Conservation (phyloP, 2,113 vertebrate genomes). For the Eira barbara region DNA sequence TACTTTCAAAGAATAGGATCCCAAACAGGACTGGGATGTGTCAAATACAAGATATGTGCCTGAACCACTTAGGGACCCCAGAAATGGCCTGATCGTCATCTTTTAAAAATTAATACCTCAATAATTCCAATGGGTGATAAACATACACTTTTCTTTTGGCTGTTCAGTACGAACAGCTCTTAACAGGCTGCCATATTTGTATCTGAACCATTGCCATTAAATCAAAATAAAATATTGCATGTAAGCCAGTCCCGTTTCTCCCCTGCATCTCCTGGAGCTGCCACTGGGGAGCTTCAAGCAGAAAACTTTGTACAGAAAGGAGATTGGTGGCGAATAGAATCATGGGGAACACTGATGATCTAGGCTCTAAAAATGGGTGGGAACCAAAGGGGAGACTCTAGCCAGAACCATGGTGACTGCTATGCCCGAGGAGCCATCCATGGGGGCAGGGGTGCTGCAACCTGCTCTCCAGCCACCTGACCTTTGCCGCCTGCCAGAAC, state of each 20-base stretch:
- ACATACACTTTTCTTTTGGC: neutral
- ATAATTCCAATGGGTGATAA: neutral
- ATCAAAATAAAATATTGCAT: neutral
- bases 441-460: neutral
- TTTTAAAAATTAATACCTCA: neutral
- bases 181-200: neutral
- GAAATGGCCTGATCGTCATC: neutral
- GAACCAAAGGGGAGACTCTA: neutral
- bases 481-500: too few relatives aligned
- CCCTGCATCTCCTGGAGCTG: fast-evolving
- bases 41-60: neutral
- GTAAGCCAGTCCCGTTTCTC: too few relatives aligned
- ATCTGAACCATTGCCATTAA: neutral
- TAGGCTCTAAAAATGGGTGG: neutral
- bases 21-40: neutral
- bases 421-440: fast-evolving
- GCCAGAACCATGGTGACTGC: neutral
- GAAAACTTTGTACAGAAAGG: neutral
- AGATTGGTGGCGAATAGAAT: neutral
- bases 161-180: neutral
- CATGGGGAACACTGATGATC: neutral
- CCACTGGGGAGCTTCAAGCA: neutral
- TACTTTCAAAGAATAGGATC: neutral
- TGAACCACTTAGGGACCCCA: neutral
- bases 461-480: fast-evolving